Evolutionary conservation across 2,113 vertebrate species (phyloP).

Genomic region (Opisthocomus hoazin): DNA sequence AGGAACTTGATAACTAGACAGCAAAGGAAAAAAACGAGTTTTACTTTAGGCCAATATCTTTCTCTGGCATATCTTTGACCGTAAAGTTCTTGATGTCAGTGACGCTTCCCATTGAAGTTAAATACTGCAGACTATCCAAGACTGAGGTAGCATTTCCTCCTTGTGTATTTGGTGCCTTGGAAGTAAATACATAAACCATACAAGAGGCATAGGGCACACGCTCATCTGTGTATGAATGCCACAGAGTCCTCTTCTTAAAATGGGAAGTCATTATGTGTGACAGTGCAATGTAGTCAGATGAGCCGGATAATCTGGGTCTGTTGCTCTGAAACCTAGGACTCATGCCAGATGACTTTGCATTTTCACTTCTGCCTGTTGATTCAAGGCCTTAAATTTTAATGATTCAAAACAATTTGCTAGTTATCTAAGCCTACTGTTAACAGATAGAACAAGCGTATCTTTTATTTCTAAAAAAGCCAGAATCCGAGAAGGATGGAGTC

Average conservation of each 20-base stretch:
- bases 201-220: fast-evolving
- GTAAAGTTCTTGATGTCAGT: fast-evolving
- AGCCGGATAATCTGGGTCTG: background rate
- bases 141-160: background rate
- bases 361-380: background rate
- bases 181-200: background rate
- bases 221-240: background rate
- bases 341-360: background rate
- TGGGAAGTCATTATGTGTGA: background rate
- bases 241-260: background rate
- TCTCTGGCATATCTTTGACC: background rate
- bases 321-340: background rate
- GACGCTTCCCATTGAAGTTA: background rate
- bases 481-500: background rate
- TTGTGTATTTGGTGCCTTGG: background rate
- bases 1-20: background rate
- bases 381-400: background rate
- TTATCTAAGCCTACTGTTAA: background rate
- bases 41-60: background rate
- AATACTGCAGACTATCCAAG: background rate
- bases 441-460: background rate
- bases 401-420: background rate
- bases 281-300: background rate
- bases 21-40: background rate
- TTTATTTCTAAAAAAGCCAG: background rate